Evolutionary conservation across 2,113 vertebrate genomes (phyloP).

Genomic region (Plecturocebus donacophilus): DNA sequence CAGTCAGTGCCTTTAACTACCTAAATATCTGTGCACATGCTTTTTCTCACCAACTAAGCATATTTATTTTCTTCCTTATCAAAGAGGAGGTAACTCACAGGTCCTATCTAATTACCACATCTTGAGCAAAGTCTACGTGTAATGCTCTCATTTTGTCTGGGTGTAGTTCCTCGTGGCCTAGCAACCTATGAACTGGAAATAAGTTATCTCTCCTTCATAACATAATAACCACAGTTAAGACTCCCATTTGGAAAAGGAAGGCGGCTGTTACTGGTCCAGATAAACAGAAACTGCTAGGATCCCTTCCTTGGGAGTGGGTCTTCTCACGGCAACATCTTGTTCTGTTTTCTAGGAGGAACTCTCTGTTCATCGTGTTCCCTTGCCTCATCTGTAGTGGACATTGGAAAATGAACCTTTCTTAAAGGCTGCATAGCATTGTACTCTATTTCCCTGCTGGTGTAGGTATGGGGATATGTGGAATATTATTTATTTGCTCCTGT

Average conservation of each 20-base stretch:
- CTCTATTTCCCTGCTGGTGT: background rate
- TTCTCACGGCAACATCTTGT: background rate
- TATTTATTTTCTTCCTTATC: constrained; percentile 12
- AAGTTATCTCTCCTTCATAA: background rate
- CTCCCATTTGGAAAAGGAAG: background rate
- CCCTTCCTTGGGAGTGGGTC: background rate
- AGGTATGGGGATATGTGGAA: background rate
- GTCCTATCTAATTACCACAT: background rate
- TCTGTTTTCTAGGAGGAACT: background rate
- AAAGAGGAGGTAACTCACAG: background rate
- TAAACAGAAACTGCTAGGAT: background rate
- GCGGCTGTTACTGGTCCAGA: background rate
- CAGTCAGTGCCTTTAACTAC: background rate
- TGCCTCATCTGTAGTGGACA: background rate
- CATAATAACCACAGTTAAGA: background rate
- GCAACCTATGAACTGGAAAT: background rate
- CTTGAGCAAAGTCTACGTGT: background rate
- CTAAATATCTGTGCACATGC: background rate
- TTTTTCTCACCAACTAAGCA: constrained; percentile 18
- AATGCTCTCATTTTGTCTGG: background rate
- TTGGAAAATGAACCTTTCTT: background rate
- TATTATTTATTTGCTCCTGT: background rate
- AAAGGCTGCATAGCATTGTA: background rate
- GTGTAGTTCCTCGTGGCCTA: background rate
- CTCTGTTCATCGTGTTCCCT: too few species aligned